Evolutionary conservation across 1,140 invertebrate species (phyloP), one percentile per base, ranked within the genome.

Genomic region (Aphelinus atriplicis): DNA sequence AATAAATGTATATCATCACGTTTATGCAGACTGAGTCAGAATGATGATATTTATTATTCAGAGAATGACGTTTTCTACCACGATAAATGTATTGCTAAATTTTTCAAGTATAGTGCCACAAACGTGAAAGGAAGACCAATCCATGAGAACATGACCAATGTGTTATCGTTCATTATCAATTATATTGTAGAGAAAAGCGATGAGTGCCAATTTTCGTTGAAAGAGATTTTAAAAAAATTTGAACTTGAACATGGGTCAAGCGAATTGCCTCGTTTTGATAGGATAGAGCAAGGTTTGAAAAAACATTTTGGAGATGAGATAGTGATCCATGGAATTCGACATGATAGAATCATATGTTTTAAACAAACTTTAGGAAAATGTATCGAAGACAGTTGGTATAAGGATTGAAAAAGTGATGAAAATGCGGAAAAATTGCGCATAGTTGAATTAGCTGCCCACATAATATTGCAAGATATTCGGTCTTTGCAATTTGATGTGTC

Each of bases 381-480:
- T 73, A 50, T 42, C 65, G 7, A 60, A 47, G 10, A 74, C 7
- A 10, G n/a, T 45, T 80, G 80, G 77, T 76, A 77, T 68, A 47
- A 47, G 26, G 26, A 73, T 26, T 73, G 56, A 55, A 63, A 62
- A 51, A 42, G 26, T 58, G 68, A 70, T 62, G 51, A 73, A 55
- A 48, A 68, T 50, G 70, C 74, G 51, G 78, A 80, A 58, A 43
- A 70, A 46, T 42, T 68, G 4, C 57, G 78, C 62, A 73, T 80
- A 50, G 78, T 82, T 46, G 61, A 78, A 64, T 61, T 73, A n/a
- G n/a, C n/a, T n/a, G n/a, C n/a, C n/a, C n/a, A n/a, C n/a, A n/a
- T n/a, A n/a, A n/a, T n/a, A n/a, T 65, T 53, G 53, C 69, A 81
- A 65, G 81, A 83, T 68, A 83, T 83, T n/a, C 46, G 78, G 50